Evolutionary conservation across 2,888 invertebrate genomes (phyloP).

Genomic region (Chrysotoxum bicinctum): DNA sequence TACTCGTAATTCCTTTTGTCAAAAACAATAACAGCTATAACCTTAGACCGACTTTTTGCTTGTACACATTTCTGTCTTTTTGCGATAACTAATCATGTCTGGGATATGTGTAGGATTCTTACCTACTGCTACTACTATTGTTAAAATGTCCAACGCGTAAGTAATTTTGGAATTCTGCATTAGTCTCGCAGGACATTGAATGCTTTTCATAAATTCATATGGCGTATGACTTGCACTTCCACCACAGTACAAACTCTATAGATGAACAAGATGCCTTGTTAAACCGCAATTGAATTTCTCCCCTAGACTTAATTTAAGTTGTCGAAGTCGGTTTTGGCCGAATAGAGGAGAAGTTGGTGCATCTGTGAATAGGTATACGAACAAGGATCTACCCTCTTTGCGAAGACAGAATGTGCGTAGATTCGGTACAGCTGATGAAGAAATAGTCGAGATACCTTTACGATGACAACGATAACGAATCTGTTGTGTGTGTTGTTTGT

Average conservation of each 20-base stretch:
- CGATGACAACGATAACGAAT: not conserved
- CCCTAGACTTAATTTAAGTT: constrained; percentile 1
- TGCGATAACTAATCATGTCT: constrained; percentile 9
- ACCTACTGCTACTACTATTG: not conserved
- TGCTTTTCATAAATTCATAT: constrained; percentile 38
- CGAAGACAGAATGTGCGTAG: not conserved
- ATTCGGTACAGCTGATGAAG: not conserved
- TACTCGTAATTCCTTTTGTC: too few relatives aligned
- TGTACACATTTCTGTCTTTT: not conserved
- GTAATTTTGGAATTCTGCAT: constrained; percentile 13
- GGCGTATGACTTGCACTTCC: not conserved
- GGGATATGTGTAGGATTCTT: constrained; percentile 9
- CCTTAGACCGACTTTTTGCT: not conserved
- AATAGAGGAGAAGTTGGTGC: not conserved
- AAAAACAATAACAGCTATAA: too few relatives aligned
- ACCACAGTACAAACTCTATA: not conserved
- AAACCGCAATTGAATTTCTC: constrained; percentile 60
- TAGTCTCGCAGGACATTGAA: constrained; percentile 43
- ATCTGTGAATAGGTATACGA: not conserved
- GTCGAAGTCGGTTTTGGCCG: constrained; percentile 4
- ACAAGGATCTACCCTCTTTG: constrained; percentile 5
- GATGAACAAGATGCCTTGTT: constrained; percentile 16
- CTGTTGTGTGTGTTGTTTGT: not conserved
- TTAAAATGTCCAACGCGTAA: constrained; percentile 6
- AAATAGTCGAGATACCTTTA: not conserved